These are phyloP conservation scores for Trissolcus basalis DNA, from an alignment of 1,140 invertebrate species.

Conservation along the genomic window DNA sequence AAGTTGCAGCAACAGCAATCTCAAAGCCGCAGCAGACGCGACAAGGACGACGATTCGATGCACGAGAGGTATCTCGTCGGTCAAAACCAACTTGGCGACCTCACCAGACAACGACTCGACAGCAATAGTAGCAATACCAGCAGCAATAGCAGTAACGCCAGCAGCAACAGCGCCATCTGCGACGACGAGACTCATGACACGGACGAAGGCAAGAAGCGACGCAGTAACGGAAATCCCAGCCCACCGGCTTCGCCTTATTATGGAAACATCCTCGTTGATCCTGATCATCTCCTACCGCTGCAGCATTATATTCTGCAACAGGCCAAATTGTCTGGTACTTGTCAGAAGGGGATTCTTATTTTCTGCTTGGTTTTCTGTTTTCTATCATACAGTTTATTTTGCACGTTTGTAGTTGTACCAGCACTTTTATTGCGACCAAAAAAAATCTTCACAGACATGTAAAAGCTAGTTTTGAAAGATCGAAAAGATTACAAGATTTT, in stretches of 20 bases:
- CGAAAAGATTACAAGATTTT: too few relatives aligned
- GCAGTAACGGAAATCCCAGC: slow-evolving; percentile 74
- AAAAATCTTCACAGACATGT: too few relatives aligned
- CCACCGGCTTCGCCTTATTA: slow-evolving; percentile 72
- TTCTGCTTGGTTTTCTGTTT: neutral
- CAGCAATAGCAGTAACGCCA: slow-evolving; percentile 69
- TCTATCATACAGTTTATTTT: neutral
- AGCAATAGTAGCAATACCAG: slow-evolving; percentile 71
- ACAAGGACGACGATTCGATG: slow-evolving; percentile 85
- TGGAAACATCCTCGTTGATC: slow-evolving; percentile 70
- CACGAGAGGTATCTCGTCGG: slow-evolving; percentile 85
- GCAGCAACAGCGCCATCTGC: slow-evolving; percentile 68
- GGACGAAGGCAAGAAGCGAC: slow-evolving; percentile 69
- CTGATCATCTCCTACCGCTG: slow-evolving; percentile 85
- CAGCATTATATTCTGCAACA: slow-evolving; percentile 93
- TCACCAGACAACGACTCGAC: slow-evolving; percentile 66
- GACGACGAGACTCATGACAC: slow-evolving; percentile 66
- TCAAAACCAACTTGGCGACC: slow-evolving; percentile 61
- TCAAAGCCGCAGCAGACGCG: slow-evolving; percentile 71
- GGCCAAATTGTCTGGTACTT: slow-evolving; percentile 82
- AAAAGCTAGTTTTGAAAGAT: too few relatives aligned
- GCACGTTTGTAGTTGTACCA: neutral
- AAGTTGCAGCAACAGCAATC: slow-evolving; percentile 72
- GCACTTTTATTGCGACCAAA: too few relatives aligned
- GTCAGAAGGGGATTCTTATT: neutral